A percentile compares a stretch with the other conserved stretches of the same genome.
phyloP scores from a whole-genome alignment of 2,888 invertebrate species.

The Nephrotoma appendiculata region DNA sequence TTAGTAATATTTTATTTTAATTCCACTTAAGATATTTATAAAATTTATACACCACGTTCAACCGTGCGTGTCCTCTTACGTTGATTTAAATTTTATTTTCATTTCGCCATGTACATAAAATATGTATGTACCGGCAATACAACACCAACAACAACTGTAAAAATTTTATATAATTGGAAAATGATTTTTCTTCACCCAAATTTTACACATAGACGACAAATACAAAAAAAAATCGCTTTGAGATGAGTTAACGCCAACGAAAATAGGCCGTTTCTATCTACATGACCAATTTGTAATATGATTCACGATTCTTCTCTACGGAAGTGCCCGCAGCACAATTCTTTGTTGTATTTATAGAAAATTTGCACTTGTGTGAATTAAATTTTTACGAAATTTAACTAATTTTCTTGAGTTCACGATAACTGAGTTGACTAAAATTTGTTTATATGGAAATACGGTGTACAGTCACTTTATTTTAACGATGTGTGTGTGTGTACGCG shows the following conservation, averaged over 20 bases:
- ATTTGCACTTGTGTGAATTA: background rate
- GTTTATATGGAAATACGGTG: background rate
- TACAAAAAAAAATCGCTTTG: background rate
- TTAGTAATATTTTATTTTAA: background rate
- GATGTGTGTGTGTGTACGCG: background rate
- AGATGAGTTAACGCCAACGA: background rate
- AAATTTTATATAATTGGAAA: background rate
- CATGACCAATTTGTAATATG: background rate
- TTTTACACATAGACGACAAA: background rate
- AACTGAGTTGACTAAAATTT: background rate
- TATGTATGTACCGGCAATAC: background rate
- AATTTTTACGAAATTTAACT: background rate
- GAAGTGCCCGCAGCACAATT: background rate
- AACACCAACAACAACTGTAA: background rate
- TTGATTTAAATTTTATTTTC: background rate
- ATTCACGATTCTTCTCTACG: background rate
- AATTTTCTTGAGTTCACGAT: background rate
- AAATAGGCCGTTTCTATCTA: background rate
- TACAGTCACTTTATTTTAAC: background rate
- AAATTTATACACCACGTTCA: background rate
- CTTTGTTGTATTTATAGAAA: background rate
- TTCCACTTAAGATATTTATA: background rate
- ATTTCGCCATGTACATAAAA: background rate
- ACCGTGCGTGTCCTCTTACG: background rate
- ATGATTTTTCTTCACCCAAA: background rate